Conservation (phyloP, 2,113 vertebrate genomes). For the Sphyrna mokarran region DNA sequence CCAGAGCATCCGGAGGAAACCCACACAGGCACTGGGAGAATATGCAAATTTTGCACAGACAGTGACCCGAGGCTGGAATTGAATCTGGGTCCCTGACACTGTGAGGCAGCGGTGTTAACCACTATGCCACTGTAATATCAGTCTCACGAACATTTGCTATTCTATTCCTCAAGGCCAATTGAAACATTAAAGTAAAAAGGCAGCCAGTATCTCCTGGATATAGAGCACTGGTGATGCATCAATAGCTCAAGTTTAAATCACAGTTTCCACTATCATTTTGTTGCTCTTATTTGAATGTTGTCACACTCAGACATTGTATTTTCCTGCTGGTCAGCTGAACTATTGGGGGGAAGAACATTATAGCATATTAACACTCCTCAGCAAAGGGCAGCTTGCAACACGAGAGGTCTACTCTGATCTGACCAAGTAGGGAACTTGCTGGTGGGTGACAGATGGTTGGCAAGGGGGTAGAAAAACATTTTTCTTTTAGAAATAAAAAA, state of each 20-base stretch:
- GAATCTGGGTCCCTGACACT: no score
- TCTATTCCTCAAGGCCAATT: not conserved
- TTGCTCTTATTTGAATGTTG: not conserved
- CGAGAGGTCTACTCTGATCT: not conserved
- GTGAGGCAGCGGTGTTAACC: no score
- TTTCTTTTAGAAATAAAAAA: not conserved
- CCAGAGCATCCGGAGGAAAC: no score
- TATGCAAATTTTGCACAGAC: no score
- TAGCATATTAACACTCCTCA: not conserved
- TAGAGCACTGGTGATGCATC: not conserved
- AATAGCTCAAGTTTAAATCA: not conserved
- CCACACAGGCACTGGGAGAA: no score
- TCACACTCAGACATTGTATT: not conserved
- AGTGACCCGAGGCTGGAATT: no score
- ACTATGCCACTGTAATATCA: not conserved
- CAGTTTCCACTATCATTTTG: not conserved
- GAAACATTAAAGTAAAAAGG: not conserved
- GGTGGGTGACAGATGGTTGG: not conserved
- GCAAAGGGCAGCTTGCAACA: not conserved
- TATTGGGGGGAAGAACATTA: not conserved
- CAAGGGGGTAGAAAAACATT: not conserved
- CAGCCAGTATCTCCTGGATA: not conserved
- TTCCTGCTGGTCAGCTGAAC: not conserved
- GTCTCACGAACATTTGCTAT: not conserved
- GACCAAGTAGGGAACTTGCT: not conserved